These are phyloP conservation scores for Melanotaenia pygmaea DNA, from an alignment of 2,797 vertebrate genomes.

Conservation along the genomic window DNA sequence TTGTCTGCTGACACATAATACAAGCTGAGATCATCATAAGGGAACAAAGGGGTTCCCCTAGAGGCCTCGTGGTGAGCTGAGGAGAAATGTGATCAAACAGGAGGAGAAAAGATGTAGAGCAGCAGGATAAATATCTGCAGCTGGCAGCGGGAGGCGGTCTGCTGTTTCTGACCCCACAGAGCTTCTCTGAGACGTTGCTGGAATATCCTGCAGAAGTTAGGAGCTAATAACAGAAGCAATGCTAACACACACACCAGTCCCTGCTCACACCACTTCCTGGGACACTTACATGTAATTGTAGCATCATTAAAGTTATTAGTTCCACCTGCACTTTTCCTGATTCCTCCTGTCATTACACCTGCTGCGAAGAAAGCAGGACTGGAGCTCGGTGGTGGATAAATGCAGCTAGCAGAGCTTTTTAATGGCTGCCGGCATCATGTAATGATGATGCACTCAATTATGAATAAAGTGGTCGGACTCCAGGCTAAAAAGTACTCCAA, in stretches of 20 bases:
- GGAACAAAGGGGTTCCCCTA: slow-evolving; percentile 30
- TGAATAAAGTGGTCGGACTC: slow-evolving; percentile 21
- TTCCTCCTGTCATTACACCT: not conserved
- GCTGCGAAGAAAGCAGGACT: not conserved
- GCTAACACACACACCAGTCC: not conserved
- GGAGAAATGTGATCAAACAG: slow-evolving; percentile 40
- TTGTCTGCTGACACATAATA: slow-evolving; percentile 54
- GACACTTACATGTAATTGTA: slow-evolving; percentile 2
- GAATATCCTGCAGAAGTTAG: not conserved
- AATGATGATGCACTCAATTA: not conserved
- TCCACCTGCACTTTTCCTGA: slow-evolving; percentile 11
- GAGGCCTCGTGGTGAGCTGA: slow-evolving; percentile 41
- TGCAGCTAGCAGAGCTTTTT: not conserved
- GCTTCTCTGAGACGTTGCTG: too few species aligned
- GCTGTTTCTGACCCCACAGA: not conserved
- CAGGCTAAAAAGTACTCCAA: not conserved
- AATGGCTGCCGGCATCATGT: slow-evolving; percentile 1
- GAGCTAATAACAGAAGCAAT: not conserved
- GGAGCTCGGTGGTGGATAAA: slow-evolving; percentile 3
- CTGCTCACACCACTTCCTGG: not conserved
- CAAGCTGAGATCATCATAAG: slow-evolving; percentile 57
- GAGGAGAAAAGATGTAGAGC: slow-evolving; percentile 21
- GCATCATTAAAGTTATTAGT: slow-evolving; percentile 15
- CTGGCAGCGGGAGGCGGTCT: not conserved
- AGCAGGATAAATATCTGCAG: slow-evolving; percentile 6